Base-by-base conservation (phyloP, 2,888 invertebrate species). In the Dendrolimus houi region DNA sequence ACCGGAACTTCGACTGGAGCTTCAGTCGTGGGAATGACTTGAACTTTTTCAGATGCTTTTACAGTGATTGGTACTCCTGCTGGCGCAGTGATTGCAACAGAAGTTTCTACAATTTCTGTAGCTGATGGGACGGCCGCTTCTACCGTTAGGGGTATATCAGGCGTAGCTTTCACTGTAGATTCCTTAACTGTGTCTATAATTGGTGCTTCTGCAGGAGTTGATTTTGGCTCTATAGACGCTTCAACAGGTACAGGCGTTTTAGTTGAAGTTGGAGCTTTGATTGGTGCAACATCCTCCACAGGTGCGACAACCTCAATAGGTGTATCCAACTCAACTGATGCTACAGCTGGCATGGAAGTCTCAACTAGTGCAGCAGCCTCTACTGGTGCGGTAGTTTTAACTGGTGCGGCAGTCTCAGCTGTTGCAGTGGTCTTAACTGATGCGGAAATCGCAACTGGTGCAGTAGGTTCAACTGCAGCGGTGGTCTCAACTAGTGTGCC, bases 331-430 rank as follows among this genome's bases (percentile, higher is more conserved):
- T 29, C 6, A 29, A 29, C 29, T 29, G 29, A 6, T 29, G 6
- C 29, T 29, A 29, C 29, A 29, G 3, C 29, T 29, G 47, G 47
- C 12, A 47, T 47, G 9, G 12, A 12, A 47, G 9, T 47, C 12
- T 47, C 47, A 47, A 47, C 57, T 29, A 62, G 61, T 52, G 60
- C 58, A 8, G 62, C 54, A 47, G 62, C 54, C 58, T 69, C 61
- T 40, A 63, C 63, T 14, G 70, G 64, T 17, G 61, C 65, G 1
- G 66, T 56, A 53, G 60, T 62, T 59, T 68, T 58, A 10, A 58
- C 63, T 8, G 65, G 53, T 1, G 54, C 61, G 29, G 64, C 58
- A 8, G 53, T 54, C 52, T 60, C 55, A 54, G 65, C 57, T 13
- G 63, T 62, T 42, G 60, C 60, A 10, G 54, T 9, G 9, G 53